Evolutionary conservation across 2,888 invertebrate genomes (phyloP).

Genomic region (Apodemia mormo): DNA sequence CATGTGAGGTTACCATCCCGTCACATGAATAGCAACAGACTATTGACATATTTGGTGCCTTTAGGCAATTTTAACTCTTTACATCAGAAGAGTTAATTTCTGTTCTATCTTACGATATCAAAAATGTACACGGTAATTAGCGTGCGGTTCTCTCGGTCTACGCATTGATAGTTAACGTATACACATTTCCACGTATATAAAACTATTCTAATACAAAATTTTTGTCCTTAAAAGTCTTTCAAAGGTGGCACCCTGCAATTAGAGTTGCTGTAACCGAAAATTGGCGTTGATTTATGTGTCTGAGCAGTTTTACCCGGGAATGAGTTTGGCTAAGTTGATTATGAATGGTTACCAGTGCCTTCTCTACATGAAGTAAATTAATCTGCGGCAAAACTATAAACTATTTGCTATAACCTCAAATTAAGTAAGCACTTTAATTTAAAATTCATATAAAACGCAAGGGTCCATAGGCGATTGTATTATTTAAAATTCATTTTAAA

Average conservation of each 20-base stretch:
- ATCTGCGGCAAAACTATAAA: background rate
- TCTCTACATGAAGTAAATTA: conserved; percentile 23
- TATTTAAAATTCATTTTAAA: no score
- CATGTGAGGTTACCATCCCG: no score
- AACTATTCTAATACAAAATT: background rate
- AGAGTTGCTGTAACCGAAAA: conserved; percentile 60
- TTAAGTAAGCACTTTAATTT: background rate
- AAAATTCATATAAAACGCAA: background rate
- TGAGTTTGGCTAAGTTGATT: conserved; percentile 32
- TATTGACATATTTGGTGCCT: no score
- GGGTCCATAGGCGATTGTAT: no score
- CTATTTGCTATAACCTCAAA: background rate
- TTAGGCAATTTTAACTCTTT: no score
- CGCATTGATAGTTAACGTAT: background rate
- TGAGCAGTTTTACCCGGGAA: conserved; percentile 52
- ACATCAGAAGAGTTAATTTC: no score
- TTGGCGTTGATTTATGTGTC: conserved; percentile 67
- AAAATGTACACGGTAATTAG: no score
- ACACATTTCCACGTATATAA: background rate
- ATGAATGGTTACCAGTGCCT: conserved; percentile 32
- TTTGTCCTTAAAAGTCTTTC: conserved; percentile 17
- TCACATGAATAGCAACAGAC: no score
- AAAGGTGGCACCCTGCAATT: conserved; percentile 50
- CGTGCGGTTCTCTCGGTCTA: background rate
- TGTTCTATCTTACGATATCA: no score